Evolutionary conservation across 1,140 invertebrate genomes (phyloP).

Genomic region (Rhysida immarginata): DNA sequence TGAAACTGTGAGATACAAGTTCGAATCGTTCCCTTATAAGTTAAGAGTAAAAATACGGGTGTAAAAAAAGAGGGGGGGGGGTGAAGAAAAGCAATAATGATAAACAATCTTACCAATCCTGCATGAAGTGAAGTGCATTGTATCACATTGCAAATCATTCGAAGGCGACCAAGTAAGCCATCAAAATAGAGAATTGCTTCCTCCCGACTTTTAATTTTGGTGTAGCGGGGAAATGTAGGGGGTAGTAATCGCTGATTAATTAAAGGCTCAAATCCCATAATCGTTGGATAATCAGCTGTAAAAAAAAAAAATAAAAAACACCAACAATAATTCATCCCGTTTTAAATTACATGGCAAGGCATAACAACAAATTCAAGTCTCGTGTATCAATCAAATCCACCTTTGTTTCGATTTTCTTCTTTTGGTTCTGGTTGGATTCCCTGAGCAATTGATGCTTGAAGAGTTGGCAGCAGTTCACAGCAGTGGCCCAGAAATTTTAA

Average conservation of each 20-base stretch:
- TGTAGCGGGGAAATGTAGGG: constrained; percentile 94
- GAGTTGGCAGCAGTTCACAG: constrained; percentile 59
- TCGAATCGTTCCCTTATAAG: no score
- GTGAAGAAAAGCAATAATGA: no score
- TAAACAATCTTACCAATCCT: constrained; percentile 50
- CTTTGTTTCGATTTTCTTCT: constrained; percentile 2
- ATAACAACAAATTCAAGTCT: background rate
- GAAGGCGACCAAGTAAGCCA: constrained; percentile 58
- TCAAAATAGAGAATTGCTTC: constrained; percentile 75
- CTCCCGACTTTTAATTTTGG: constrained; percentile 67
- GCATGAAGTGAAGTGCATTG: constrained; percentile 60
- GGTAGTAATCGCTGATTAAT: constrained; percentile 87
- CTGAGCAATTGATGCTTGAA: constrained; percentile 55
- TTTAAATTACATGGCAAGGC: background rate
- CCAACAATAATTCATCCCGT: no score
- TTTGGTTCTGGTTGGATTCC: constrained; percentile 49
- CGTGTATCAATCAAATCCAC: background rate
- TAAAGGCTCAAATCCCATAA: constrained; percentile 81
- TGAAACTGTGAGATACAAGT: no score
- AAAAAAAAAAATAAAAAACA: constrained; percentile 3
- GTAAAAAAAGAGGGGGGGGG: no score
- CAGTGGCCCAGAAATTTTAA: constrained; percentile 50
- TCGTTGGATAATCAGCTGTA: constrained; percentile 28
- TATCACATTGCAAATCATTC: constrained; percentile 66
- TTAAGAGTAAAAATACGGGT: no score